phyloP scores from a whole-genome alignment of 1,140 invertebrate genomes.

The Euglossa dilemma region DNA sequence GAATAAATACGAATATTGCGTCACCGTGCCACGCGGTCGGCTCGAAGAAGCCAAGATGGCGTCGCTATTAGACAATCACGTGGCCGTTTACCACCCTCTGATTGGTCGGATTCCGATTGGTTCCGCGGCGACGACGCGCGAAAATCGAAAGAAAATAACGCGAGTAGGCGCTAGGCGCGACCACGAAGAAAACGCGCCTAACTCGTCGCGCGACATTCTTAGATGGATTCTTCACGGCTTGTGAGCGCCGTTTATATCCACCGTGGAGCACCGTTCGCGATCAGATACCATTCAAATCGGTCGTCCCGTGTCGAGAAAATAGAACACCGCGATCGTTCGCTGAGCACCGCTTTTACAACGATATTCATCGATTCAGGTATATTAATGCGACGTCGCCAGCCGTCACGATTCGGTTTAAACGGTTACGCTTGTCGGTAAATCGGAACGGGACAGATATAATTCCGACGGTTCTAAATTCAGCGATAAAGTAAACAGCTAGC shows the following conservation, averaged over 20 bases:
- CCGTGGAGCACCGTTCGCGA: slow-evolving; percentile 40
- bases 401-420: background rate
- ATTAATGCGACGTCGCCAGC: slow-evolving; percentile 49
- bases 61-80: slow-evolving; percentile 55
- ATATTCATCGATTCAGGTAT: slow-evolving; percentile 57
- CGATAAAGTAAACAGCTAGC: too few relatives aligned
- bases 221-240: slow-evolving; percentile 66
- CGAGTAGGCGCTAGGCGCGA: slow-evolving; percentile 49
- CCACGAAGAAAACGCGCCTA: slow-evolving; percentile 54
- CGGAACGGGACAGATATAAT: background rate
- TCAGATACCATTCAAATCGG: slow-evolving; percentile 67
- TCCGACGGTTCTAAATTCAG: background rate
- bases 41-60: slow-evolving; percentile 10
- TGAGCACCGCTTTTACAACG: slow-evolving; percentile 25
- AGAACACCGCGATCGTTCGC: slow-evolving; percentile 23
- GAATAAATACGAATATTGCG: too few relatives aligned
- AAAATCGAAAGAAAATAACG: slow-evolving; percentile 32
- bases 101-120: too few relatives aligned
- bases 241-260: slow-evolving; percentile 63
- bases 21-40: too few relatives aligned
- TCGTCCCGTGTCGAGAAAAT: slow-evolving; percentile 60
- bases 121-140: slow-evolving; percentile 45
- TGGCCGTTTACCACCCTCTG: too few relatives aligned
- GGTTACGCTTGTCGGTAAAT: background rate
- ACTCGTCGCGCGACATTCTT: slow-evolving; percentile 68